phyloP scores from a whole-genome alignment of 1,140 invertebrate genomes.

The Drosophila busckii region DNA sequence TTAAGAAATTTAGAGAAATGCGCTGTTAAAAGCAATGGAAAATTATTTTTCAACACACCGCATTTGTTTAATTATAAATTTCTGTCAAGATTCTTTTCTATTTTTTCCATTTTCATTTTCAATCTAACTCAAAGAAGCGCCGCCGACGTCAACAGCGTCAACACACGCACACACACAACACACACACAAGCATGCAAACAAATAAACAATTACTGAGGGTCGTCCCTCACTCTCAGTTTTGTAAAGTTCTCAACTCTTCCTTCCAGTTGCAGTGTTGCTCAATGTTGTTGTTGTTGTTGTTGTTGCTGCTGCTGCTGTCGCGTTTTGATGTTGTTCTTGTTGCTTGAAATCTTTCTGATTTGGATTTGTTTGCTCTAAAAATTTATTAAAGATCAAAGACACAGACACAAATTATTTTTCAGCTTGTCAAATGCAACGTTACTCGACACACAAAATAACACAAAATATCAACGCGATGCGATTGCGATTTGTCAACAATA shows the following conservation, averaged over 20 bases:
- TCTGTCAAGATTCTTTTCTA: constrained; percentile 63
- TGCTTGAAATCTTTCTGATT: constrained; percentile 35
- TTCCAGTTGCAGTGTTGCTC: constrained; percentile 30
- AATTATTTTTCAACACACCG: constrained; percentile 64
- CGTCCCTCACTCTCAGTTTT: constrained; percentile 7
- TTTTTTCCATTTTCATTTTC: constrained; percentile 6
- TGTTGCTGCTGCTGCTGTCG: constrained; percentile 8
- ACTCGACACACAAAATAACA: constrained; percentile 11
- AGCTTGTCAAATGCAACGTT: constrained; percentile 46
- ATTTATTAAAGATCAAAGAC: constrained; percentile 72
- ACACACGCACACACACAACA: constrained; percentile 30
- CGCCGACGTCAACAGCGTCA: constrained; percentile 51
- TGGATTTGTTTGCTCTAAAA: constrained; percentile 70
- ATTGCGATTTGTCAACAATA: constrained; percentile 53
- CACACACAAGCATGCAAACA: constrained; percentile 27
- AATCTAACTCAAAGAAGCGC: constrained; percentile 59
- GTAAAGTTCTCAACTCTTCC: constrained; percentile 12
- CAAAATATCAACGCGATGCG: constrained; percentile 25
- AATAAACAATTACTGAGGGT: constrained; percentile 49
- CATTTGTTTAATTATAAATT: constrained; percentile 77
- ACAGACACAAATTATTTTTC: constrained; percentile 15
- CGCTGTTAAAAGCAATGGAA: constrained; percentile 58
- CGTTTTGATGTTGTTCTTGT: too few species aligned
- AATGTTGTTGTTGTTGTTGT: constrained; percentile 4
- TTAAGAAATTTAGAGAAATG: constrained; percentile 67